phyloP scores from a whole-genome alignment of 2,888 invertebrate genomes.

The Netelia melanura region DNA sequence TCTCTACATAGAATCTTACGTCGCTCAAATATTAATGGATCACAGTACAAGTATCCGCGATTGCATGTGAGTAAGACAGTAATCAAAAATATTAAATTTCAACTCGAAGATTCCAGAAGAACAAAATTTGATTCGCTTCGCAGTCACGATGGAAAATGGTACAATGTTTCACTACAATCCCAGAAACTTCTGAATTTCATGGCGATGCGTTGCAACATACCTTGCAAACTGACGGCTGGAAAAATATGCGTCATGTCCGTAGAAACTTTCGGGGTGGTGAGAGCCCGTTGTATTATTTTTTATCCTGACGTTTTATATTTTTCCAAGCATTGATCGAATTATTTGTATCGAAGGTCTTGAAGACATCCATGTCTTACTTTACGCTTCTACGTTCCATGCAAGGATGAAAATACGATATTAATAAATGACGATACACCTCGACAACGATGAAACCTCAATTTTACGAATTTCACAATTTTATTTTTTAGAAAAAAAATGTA shows the following conservation, averaged over 20 bases:
- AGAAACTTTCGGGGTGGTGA: conserved; percentile 49
- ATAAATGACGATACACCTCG: not conserved
- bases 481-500: too few species aligned
- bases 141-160: conserved; percentile 23
- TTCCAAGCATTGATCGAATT: not conserved
- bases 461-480: too few species aligned
- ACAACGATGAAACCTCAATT: not conserved
- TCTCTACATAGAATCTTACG: conserved; percentile 44
- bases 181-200: conserved; percentile 41
- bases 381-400: conserved; percentile 42
- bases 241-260: conserved; percentile 49
- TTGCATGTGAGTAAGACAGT: conserved; percentile 30
- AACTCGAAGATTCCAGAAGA: too few species aligned
- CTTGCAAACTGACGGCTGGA: conserved; percentile 47
- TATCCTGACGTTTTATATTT: not conserved
- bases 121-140: not conserved
- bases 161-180: conserved; percentile 3
- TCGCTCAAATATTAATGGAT: conserved; percentile 55
- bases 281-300: too few species aligned
- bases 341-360: conserved; percentile 28
- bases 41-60: conserved; percentile 52
- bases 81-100: not conserved
- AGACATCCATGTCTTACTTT: conserved; percentile 58
- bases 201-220: conserved; percentile 32
- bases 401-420: not conserved